Percentiles rank a stretch among this genome's conserved stretches.
Conservation (phyloP, 2,113 vertebrate genomes). For the Pogonocichla stellata region DNA sequence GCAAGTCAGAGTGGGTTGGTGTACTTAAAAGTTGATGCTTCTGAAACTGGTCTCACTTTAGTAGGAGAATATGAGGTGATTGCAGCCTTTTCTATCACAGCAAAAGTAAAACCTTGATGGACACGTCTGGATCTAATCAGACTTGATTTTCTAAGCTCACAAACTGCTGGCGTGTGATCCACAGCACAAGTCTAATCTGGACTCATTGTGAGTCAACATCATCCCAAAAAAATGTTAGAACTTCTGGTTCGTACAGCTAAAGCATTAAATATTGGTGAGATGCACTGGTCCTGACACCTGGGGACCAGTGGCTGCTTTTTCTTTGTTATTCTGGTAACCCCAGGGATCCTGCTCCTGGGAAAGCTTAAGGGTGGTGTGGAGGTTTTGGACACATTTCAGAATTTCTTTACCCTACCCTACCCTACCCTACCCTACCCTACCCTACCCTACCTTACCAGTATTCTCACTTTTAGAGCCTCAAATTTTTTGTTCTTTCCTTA, state of each 20-base stretch:
- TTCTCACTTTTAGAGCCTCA: background rate
- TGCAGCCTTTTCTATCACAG: background rate
- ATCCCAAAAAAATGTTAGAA: background rate
- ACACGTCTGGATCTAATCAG: fast-evolving
- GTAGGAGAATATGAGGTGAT: background rate
- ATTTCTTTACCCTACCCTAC: background rate
- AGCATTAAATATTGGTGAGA: background rate
- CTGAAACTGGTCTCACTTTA: background rate
- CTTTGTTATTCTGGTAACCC: background rate
- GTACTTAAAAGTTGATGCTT: background rate
- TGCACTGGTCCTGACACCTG: background rate
- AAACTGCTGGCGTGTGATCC: background rate
- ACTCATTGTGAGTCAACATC: fast-evolving
- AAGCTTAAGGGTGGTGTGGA: background rate
- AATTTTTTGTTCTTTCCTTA: background rate
- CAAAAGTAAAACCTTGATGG: background rate
- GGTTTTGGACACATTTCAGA: background rate
- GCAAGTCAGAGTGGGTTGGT: background rate
- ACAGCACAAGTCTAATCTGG: background rate
- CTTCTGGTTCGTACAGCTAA: background rate
- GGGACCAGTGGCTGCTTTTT: background rate
- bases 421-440: background rate
- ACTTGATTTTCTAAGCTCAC: background rate
- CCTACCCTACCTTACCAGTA: no score
- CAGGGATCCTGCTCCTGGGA: background rate